Percentiles rank a stretch among this genome's conserved stretches.
Evolutionary conservation across 2,113 vertebrate species (phyloP).

Genomic region (Trogon surrucura): DNA sequence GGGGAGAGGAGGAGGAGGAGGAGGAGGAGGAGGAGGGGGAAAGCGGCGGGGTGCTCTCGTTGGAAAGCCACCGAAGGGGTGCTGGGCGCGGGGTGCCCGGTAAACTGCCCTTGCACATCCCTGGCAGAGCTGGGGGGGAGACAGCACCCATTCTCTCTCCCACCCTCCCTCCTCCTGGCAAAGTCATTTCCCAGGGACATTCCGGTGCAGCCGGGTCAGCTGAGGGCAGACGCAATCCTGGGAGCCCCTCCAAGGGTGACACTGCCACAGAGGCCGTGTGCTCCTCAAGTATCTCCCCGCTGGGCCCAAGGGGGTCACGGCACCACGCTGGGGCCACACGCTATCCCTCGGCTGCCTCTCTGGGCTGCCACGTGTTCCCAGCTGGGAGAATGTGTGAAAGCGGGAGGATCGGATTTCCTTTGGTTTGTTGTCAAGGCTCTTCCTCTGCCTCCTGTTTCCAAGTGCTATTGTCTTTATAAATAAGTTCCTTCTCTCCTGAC

Average conservation of each 20-base stretch:
- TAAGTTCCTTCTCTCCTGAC: neutral
- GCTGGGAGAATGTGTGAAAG: neutral
- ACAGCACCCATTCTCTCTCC: neutral
- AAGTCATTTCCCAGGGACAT: neutral
- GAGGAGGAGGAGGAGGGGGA: neutral
- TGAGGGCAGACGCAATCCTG: neutral
- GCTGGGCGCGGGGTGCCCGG: accelerated
- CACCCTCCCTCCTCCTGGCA: neutral
- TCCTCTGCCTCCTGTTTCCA: neutral
- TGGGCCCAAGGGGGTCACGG: neutral
- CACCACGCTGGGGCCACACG: no score
- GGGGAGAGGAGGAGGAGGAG: neutral
- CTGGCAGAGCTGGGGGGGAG: neutral
- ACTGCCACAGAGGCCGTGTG: neutral
- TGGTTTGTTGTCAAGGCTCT: neutral
- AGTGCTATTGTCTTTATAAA: neutral
- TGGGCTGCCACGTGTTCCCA: neutral
- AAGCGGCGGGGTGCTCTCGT: accelerated
- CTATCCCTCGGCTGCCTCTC: neutral
- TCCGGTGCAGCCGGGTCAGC: neutral
- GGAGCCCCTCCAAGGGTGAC: neutral
- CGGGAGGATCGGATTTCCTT: neutral
- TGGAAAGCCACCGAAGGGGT: neutral
- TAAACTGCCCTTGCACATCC: accelerated
- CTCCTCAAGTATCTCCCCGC: neutral